Evolutionary conservation across 2,113 vertebrate species (phyloP), one percentile per base, ranked within the genome.

Genomic region (Enhydra lutris): DNA sequence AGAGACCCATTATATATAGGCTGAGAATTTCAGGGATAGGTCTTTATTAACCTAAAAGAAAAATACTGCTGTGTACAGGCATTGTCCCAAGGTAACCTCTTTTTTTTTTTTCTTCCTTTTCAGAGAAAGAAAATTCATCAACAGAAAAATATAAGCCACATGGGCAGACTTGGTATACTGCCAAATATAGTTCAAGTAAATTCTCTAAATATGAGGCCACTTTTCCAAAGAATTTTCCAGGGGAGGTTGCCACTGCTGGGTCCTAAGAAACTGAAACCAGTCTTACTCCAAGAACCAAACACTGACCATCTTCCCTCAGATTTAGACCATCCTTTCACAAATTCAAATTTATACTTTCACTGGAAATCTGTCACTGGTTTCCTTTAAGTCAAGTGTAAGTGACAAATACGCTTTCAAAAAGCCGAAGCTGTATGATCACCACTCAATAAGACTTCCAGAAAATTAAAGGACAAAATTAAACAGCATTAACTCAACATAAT

Each of bases 121-220:
- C 47, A 73, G 63, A 94, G 80, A 87, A 94, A 96, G 86, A 97
- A 96, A 95, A 84, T n/a, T 78, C 34, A 95, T 80, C 45, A 80
- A 61, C 39, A 95, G n/a, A 90, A 93, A 89, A 96, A 95, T 45
- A 65, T 20, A 97, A 97, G 78, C 89, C 81, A 82, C 61, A 78
- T 36, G 84, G 13, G 78, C 26, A 94, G 71, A 95, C 20, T 24
- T 95, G 57, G 31, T 42, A 67, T 26, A 82, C 57, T 96, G 74
- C 84, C 96, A 97, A 90, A 65, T 76, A 82, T 8, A 89, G 80
- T 94, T 96, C 14, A 95, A 97, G 61, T 81, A 91, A 94, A 93
- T 92, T 94, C 65, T 52, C 97, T 85, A 91, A 50, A 94, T 59
- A 26, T 69, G 47, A 89, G 34, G 57, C n/a, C 61, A 94, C 13